Percentiles rank a stretch among this genome's conserved stretches.
Evolutionary conservation across 2,888 invertebrate genomes (phyloP).

Genomic region (Elmis aenea): DNA sequence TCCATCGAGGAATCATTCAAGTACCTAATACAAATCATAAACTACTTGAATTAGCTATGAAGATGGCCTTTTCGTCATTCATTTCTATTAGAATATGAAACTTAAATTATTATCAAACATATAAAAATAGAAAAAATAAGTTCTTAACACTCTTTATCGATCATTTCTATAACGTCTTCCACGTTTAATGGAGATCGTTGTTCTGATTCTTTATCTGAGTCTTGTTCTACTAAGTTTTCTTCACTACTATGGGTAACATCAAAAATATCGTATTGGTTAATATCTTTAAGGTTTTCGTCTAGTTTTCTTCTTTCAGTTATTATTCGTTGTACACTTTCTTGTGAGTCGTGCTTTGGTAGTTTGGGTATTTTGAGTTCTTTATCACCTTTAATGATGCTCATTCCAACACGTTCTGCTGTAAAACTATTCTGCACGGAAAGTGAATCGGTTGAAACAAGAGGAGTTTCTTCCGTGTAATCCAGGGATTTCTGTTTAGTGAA

Average conservation of each 20-base stretch:
- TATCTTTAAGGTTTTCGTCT: constrained; percentile 46
- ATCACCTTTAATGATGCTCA: constrained; percentile 11
- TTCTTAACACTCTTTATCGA: too few relatives aligned
- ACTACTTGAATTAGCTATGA: too few relatives aligned
- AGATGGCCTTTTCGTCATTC: too few relatives aligned
- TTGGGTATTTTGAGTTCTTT: constrained; percentile 31
- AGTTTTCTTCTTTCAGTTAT: constrained; percentile 58
- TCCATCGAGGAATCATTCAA: too few relatives aligned
- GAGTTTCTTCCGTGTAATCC: constrained; percentile 52
- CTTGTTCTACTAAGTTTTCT: constrained; percentile 31
- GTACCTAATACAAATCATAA: too few relatives aligned
- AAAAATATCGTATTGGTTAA: constrained; percentile 41
- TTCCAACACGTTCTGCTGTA: constrained; percentile 5
- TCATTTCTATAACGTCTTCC: too few relatives aligned
- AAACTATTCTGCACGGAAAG: constrained; percentile 13
- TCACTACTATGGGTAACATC: constrained; percentile 37
- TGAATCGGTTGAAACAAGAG: constrained; percentile 33
- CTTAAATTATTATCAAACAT: too few relatives aligned
- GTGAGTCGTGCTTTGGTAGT: constrained; percentile 40
- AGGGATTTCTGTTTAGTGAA: constrained; percentile 53
- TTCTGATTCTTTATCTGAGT: too few relatives aligned
- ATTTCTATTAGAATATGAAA: too few relatives aligned
- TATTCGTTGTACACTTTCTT: constrained; percentile 56
- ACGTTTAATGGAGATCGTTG: too few relatives aligned
- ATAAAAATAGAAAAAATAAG: too few relatives aligned